phyloP scores from a whole-genome alignment of 2,113 vertebrate genomes.

The Oenanthe melanoleuca region DNA sequence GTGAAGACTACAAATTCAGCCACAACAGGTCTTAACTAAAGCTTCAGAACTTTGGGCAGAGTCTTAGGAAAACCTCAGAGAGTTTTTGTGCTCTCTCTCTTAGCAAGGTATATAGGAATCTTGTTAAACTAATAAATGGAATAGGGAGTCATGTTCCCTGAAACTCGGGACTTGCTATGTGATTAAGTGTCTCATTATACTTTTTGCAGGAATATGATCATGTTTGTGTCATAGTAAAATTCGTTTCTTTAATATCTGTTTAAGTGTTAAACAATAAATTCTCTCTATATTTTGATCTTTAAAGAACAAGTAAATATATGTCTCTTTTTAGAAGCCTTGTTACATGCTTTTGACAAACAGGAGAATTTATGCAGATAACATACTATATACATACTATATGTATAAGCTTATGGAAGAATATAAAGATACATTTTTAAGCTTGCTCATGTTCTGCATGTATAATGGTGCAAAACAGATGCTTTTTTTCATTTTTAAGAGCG shows the following conservation, averaged over 20 bases:
- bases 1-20: not conserved
- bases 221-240: not conserved
- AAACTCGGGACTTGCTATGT: not conserved
- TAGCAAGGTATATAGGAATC: not conserved
- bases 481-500: not conserved
- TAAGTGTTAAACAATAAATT: not conserved
- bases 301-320: not conserved
- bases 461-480: not conserved
- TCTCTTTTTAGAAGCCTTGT: not conserved
- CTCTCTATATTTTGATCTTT: not conserved
- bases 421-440: not conserved
- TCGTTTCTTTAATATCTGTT: not conserved
- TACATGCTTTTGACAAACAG: not conserved
- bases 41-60: not conserved
- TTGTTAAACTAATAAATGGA: not conserved
- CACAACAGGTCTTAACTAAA: not conserved
- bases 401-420: not conserved
- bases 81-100: not conserved
- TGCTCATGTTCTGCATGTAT: not conserved
- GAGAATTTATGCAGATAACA: not conserved
- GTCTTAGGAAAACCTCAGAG: not conserved
- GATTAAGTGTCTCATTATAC: not conserved
- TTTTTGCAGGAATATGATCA: not conserved
- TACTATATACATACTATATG: not conserved
- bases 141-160: not conserved